Evolutionary conservation across 2,888 invertebrate species (phyloP).

Genomic region (Patella pellucida): DNA sequence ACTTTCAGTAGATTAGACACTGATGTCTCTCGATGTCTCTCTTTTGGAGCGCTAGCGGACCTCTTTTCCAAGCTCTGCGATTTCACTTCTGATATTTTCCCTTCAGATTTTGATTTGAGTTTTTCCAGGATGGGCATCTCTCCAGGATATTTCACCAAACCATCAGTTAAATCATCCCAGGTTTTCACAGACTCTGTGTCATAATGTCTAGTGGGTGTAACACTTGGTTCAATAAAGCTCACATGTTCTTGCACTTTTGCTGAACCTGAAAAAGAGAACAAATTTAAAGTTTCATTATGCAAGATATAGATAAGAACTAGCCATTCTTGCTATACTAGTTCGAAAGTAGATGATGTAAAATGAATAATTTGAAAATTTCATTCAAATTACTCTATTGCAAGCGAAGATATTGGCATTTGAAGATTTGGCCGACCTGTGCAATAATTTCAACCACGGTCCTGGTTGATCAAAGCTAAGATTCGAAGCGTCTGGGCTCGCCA

Average conservation of each 20-base stretch:
- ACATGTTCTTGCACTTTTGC: slow-evolving; percentile 41
- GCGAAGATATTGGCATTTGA: no score
- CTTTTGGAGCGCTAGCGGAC: background rate
- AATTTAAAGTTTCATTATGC: no score
- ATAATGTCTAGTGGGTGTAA: slow-evolving; percentile 30
- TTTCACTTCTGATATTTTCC: slow-evolving; percentile 28
- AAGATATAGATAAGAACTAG: no score
- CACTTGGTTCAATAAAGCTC: slow-evolving; percentile 32
- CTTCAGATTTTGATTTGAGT: slow-evolving; percentile 25
- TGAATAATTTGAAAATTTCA: no score
- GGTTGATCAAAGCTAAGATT: no score
- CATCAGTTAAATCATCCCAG: slow-evolving; percentile 34
- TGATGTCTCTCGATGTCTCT: slow-evolving; percentile 14
- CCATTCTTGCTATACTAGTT: no score
- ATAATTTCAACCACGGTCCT: no score
- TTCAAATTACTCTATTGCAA: no score
- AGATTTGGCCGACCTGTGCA: no score
- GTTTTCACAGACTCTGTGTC: slow-evolving; percentile 39
- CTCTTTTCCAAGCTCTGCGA: background rate
- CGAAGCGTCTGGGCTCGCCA: no score
- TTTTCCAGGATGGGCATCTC: slow-evolving; percentile 52
- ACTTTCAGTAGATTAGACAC: slow-evolving; percentile 29
- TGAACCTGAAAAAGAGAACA: background rate
- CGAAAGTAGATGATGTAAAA: no score
- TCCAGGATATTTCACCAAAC: slow-evolving; percentile 45